These are phyloP conservation scores for Nesogale talazaci DNA, from an alignment of 2,113 vertebrate species.

Conservation along the genomic window DNA sequence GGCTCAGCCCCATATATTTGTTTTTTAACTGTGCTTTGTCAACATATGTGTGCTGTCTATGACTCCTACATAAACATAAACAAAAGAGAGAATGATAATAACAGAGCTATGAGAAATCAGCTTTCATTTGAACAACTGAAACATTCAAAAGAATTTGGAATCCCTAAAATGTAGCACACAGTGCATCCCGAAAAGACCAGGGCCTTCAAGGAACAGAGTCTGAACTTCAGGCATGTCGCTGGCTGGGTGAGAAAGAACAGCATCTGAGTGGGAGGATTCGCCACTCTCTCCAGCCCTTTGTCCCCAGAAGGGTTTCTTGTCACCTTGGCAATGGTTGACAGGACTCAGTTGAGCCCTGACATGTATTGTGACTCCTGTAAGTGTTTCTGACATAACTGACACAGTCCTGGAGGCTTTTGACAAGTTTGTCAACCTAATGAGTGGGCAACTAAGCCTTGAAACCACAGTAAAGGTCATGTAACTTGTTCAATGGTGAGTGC, in stretches of 20 bases:
- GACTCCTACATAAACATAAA: neutral
- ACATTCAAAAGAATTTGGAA: neutral
- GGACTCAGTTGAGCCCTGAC: slow-evolving; percentile 80
- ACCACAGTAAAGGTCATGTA: slow-evolving; percentile 75
- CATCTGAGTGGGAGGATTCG: slow-evolving; percentile 51
- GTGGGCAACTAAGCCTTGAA: slow-evolving; percentile 81
- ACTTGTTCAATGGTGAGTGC: slow-evolving; percentile 69
- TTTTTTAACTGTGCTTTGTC: slow-evolving; percentile 40
- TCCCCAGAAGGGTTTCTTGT: slow-evolving; percentile 81
- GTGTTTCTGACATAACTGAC: slow-evolving; percentile 84
- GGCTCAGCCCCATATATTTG: too few relatives aligned
- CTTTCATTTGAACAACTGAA: slow-evolving; percentile 39
- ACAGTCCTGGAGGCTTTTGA: slow-evolving; percentile 85
- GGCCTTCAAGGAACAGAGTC: slow-evolving; percentile 6
- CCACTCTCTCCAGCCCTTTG: slow-evolving; percentile 58
- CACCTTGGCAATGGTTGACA: slow-evolving; percentile 82
- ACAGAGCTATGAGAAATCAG: neutral
- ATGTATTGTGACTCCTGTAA: slow-evolving; percentile 80
- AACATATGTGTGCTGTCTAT: slow-evolving; percentile 58
- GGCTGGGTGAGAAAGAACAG: slow-evolving; percentile 11
- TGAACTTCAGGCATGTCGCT: neutral
- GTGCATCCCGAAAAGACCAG: neutral
- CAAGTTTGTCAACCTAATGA: slow-evolving; percentile 87
- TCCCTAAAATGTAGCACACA: slow-evolving; percentile 43
- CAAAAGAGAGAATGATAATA: too few relatives aligned